Base-by-base conservation (phyloP, 2,888 invertebrate species). In the Stenotaenia linearis region DNA sequence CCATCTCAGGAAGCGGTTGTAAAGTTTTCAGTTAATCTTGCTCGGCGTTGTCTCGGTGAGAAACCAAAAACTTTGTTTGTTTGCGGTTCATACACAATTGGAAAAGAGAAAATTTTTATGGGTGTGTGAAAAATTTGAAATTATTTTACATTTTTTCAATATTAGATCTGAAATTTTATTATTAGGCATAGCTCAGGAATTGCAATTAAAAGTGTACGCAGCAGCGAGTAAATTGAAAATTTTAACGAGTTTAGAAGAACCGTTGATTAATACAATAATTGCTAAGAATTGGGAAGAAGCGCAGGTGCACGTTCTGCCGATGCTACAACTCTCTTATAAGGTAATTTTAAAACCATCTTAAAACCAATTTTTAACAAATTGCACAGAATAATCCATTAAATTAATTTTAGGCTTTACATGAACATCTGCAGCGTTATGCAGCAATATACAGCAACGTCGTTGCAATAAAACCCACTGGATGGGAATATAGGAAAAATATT, bases 401-500 rank as follows among this genome's bases (percentile, higher is more conserved):
- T 75, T 12, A 15, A 28, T 25, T 85, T 25, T 85, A 92, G 91
- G 88, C 88, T 82, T 84, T 92, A 37, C 86, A 87, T 3, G 87
- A 88, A n/a, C 90, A 92, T 84, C 86, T 91, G 81, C 86, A 88
- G 56, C 87, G 87, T 80, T 87, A 90, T 79, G 85, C 88, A 75
- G 87, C 88, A 5, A 83, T 87, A 21, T 92, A 89, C 84, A 87
- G 86, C 32, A 88, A 89, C 81, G 86, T 92, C 1, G 87, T 93
- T 15, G 92, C 91, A 10, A 89, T 93, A 82, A 90, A 91, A 79
- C 93, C 93, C 0, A 92, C 92, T 83, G 93, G 93, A 0, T 93
- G 93, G 93, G 91, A 92, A 23, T 84, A 84, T 81, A 83, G 83
- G 28, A 84, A 84, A 50, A 82, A 45, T 84, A 84, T 81, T 82